A percentile compares a stretch with the other conserved stretches of the same genome.
phyloP scores from a whole-genome alignment of 92 coral and sea anemone genomes.

The Parazoanthus swiftii region DNA sequence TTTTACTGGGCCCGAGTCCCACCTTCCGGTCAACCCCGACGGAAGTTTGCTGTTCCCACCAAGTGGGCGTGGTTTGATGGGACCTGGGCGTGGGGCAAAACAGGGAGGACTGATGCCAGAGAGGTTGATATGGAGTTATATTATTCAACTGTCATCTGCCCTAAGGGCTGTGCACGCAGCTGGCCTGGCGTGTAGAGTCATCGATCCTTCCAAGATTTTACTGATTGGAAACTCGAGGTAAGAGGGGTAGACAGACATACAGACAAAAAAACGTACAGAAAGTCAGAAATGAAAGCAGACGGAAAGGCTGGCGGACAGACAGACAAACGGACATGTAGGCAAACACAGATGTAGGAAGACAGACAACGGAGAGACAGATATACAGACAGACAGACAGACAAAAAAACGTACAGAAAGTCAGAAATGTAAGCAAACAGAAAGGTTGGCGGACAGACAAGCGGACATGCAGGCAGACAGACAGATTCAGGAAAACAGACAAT shows the following conservation, averaged over 20 bases:
- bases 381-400: not conserved
- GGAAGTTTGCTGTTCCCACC: slow-evolving; percentile 81
- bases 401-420: not conserved
- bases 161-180: slow-evolving; percentile 89
- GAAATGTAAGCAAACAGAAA: no score
- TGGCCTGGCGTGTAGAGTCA: slow-evolving; percentile 94
- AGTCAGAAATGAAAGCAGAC: not conserved
- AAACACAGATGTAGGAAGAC: no score
- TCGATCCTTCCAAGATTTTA: slow-evolving; percentile 97
- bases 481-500: no score
- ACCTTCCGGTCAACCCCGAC: slow-evolving; percentile 78
- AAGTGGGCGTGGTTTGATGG: slow-evolving; percentile 64
- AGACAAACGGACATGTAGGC: not conserved
- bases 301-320: not conserved
- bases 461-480: no score
- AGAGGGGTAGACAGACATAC: not conserved
- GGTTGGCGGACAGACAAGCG: no score
- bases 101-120: slow-evolving; percentile 96
- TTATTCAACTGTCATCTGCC: slow-evolving; percentile 95
- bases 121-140: slow-evolving; percentile 96
- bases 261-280: not conserved
- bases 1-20: slow-evolving; percentile 87
- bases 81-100: slow-evolving; percentile 72
- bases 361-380: no score
- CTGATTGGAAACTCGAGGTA: slow-evolving; percentile 95